Percentiles rank a stretch among this genome's conserved stretches.
These are phyloP conservation scores for Nezara viridula DNA, from an alignment of 2,888 invertebrate genomes.

Conservation along the genomic window DNA sequence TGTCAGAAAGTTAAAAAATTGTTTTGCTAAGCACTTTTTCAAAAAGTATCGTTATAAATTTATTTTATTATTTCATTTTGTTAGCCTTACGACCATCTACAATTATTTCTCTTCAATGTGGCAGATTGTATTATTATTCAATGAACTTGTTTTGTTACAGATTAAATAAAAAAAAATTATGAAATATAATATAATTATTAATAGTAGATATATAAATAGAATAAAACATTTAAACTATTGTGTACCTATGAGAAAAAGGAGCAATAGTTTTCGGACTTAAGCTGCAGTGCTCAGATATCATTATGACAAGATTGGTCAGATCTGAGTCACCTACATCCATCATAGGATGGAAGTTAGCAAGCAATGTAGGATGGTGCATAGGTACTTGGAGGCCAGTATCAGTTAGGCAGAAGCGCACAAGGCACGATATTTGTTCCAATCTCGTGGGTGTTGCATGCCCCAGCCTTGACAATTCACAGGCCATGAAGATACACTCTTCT, in stretches of 20 bases:
- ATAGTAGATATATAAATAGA: not conserved
- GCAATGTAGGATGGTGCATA: constrained; percentile 36
- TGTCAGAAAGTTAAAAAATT: no score
- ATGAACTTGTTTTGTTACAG: no score
- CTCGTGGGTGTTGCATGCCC: not conserved
- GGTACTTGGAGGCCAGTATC: constrained; percentile 3
- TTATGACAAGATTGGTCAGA: constrained; percentile 42
- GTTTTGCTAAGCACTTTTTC: no score
- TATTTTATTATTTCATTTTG: no score
- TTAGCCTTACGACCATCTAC: no score
- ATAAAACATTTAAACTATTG: not conserved
- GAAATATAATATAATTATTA: no score
- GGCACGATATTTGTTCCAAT: not conserved
- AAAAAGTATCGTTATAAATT: no score
- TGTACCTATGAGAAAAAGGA: constrained; percentile 55
- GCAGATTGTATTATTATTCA: no score
- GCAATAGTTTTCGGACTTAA: not conserved
- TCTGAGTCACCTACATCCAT: constrained; percentile 5
- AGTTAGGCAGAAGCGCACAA: not conserved
- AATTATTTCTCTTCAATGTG: no score
- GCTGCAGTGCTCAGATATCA: constrained; percentile 18
- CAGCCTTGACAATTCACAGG: constrained; percentile 52
- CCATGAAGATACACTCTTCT: constrained; percentile 48
- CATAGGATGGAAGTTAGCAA: constrained; percentile 46
- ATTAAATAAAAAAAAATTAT: no score